Base-by-base conservation (phyloP, 2,888 invertebrate species). In the Caenorhabditis wallacei region DNA sequence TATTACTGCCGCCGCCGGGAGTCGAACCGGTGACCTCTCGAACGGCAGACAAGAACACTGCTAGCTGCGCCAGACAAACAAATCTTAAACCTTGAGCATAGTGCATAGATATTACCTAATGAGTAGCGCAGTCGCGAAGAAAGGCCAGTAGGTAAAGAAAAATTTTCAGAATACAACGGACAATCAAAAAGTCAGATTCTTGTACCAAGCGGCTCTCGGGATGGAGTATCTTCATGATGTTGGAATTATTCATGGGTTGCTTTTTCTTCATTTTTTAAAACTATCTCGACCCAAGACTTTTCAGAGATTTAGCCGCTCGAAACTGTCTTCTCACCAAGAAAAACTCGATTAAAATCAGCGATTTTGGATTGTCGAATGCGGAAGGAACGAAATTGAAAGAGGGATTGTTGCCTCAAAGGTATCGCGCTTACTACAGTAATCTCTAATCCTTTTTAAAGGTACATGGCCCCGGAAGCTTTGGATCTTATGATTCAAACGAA, bases 301-400 rank as follows among this genome's bases (percentile, higher is more conserved):
- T 48, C 26, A 70, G 70, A 22, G 70, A 70, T n/a, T 7, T 70
- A 1, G 70, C 70, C 22, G 43, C 57, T 35, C 26, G 71, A 59
- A 71, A 71, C 59, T 71, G 71, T 46, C 35, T 71, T 16, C 24
- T 71, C 8, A 22, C 59, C 20, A 18, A 30, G 2, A 26, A 59
- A 16, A 46, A 51, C 10, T 35, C 59, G 11, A 2, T 71, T 7
- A 71, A 71, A 59, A 61, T 71, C n/a, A 8, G 35, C 11, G 71
- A 71, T 51, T 71, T 71, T 13, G 71, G 71, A 11, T 22, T 71
- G n/a, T 48, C 71, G 3, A 40, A 40, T 13, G 30, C 37, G 4
- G 59, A 61, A 0, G 48, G 59, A 10, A 1, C 43, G 0, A 57
- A 24, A 20, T 7, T 20, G 10, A 71, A n/a, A 71, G 26, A 8